These are phyloP conservation scores for Petrocephalus microphthalmus DNA, from an alignment of 2,113 vertebrate species.

Conservation along the genomic window DNA sequence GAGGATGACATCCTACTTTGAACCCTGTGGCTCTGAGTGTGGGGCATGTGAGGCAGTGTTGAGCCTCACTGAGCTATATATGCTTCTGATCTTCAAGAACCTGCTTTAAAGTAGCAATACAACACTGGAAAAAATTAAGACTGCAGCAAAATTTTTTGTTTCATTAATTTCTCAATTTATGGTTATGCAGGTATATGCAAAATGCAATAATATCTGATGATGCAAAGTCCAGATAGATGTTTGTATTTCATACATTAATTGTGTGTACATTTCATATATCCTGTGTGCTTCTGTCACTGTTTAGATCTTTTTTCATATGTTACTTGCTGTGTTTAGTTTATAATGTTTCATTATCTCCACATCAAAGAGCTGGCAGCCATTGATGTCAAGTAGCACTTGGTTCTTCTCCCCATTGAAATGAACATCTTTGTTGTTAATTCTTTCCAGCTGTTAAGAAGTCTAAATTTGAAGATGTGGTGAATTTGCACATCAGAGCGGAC, in stretches of 20 bases:
- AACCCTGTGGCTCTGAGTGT: background rate
- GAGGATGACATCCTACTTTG: background rate
- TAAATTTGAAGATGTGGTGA: constrained; percentile 75
- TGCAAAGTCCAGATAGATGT: background rate
- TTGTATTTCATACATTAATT: background rate
- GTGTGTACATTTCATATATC: background rate
- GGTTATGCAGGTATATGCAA: no score
- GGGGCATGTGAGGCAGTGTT: background rate
- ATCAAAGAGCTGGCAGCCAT: constrained; percentile 1
- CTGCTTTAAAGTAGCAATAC: background rate
- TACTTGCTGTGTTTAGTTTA: background rate
- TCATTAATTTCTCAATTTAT: no score
- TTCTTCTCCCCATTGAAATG: constrained; percentile 1
- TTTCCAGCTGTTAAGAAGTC: constrained; percentile 68
- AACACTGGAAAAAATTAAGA: no score
- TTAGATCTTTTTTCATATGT: background rate
- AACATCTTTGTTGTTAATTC: background rate
- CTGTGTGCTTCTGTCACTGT: background rate
- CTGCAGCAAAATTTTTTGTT: no score
- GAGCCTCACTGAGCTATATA: background rate
- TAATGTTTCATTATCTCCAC: background rate
- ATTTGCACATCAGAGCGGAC: constrained; percentile 78
- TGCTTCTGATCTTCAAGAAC: background rate
- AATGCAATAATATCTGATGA: background rate
- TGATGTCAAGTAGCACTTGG: background rate